Evolutionary conservation across 2,888 invertebrate species (phyloP), one percentile per base, ranked within the genome.

Genomic region (Eretmocerus hayati): DNA sequence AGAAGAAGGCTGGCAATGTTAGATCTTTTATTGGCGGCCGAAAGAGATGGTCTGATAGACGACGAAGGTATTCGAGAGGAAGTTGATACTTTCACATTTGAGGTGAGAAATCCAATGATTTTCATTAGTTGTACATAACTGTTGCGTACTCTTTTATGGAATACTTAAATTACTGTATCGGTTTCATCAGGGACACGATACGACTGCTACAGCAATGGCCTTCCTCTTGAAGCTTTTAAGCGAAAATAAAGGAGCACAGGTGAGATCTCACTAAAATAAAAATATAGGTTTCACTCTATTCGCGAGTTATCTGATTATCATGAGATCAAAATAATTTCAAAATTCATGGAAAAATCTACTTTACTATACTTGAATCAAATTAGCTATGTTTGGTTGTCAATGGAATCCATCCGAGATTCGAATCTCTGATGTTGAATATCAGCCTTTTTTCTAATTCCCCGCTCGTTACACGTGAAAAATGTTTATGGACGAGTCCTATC

Each of bases 141-240:
- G 18, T 13, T 18, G 5, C 11, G 30, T 32, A 3, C 4, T 38
- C 19, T 38, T 22, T 22, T 13, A 33, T 33, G 15, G 38, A 4
- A 38, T 21, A 20, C 13, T 22, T n/a, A n/a, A n/a, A n/a, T n/a
- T n/a, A n/a, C n/a, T n/a, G n/a, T 9, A 26, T 26, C 26, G 11
- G 26, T 26, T 26, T 26, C 11, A 5, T 62, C 5, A 78, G 77
- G 79, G 83, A 1, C 81, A 81, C 59, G 82, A 83, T 48, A 83
- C 82, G 0, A 81, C 81, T 1, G 75, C 81, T 1, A 70, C 71
- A 35, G 77, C 75, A 4, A 61, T 81, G 20, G 71, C 72, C 33
- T 78, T 76, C 58, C 66, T 73, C 11, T 61, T 81, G 13, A 60
- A 79, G 56, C 61, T 76, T 35, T 56, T 81, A 18, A 78, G 80